Percentiles rank a stretch among this genome's conserved stretches.
These are phyloP conservation scores for Epicauta chinensis DNA, from an alignment of 1,140 invertebrate genomes.

Conservation along the genomic window DNA sequence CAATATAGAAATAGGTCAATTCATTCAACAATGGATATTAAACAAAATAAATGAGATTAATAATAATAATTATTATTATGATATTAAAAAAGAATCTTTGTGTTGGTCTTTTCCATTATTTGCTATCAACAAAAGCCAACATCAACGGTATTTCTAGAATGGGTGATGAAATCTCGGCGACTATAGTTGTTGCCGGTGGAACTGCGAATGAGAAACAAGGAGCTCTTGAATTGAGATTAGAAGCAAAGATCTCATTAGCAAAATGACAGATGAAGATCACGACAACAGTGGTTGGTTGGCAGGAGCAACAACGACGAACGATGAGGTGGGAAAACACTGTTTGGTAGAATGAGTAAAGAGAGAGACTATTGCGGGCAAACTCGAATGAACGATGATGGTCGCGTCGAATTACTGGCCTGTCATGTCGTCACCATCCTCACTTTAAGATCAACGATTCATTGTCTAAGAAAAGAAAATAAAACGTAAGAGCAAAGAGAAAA, in stretches of 20 bases:
- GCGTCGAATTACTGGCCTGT: conserved; percentile 25
- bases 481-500: conserved; percentile 28
- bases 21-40: too few species aligned
- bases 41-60: too few species aligned
- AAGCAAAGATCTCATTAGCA: conserved; percentile 35
- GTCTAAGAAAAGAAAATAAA: conserved; percentile 31
- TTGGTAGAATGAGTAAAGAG: too few species aligned
- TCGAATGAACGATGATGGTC: conserved; percentile 16
- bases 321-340: not conserved
- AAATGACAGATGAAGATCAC: conserved; percentile 37
- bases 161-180: too few species aligned
- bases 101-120: too few species aligned
- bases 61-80: too few species aligned
- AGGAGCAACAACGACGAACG: conserved; percentile 11
- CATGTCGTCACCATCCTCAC: conserved; percentile 5
- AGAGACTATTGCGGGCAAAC: too few species aligned
- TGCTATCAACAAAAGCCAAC: too few species aligned
- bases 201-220: conserved; percentile 1
- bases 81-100: too few species aligned
- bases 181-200: too few species aligned
- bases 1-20: conserved; percentile 20
- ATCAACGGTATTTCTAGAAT: too few species aligned
- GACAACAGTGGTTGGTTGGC: conserved; percentile 9
- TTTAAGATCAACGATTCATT: conserved; percentile 29
- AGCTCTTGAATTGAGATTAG: conserved; percentile 26